Evolutionary conservation across 2,888 invertebrate species (phyloP).

Genomic region (Linnaemya tessellans): DNA sequence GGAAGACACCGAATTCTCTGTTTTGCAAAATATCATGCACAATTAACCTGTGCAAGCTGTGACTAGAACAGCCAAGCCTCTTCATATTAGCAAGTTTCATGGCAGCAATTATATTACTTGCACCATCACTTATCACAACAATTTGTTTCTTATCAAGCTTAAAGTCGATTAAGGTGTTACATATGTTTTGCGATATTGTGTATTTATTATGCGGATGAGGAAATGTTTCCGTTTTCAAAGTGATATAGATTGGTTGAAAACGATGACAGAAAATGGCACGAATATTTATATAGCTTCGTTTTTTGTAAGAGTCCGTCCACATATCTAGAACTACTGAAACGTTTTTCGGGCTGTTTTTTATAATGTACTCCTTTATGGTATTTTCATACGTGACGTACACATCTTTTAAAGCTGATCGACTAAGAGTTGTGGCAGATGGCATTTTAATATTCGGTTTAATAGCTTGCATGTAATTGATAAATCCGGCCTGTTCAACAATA

Average conservation of each 20-base stretch:
- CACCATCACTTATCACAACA: constrained; percentile 8
- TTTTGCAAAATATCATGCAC: constrained; percentile 8
- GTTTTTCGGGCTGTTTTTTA: background rate
- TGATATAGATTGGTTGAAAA: background rate
- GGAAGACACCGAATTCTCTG: background rate
- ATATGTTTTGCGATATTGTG: constrained; percentile 10
- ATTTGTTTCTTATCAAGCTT: background rate
- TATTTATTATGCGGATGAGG: background rate
- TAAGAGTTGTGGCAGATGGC: too few relatives aligned
- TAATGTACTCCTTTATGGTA: background rate
- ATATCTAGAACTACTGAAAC: background rate
- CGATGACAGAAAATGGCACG: background rate
- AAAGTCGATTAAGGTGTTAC: background rate
- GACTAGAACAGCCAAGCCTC: background rate
- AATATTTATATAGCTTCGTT: background rate
- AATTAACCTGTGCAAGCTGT: background rate
- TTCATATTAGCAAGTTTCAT: background rate
- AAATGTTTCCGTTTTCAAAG: constrained; percentile 22
- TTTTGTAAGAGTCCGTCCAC: background rate
- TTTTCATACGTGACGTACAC: background rate
- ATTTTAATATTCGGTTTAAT: too few relatives aligned
- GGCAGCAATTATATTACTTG: constrained; percentile 13
- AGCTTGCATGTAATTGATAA: too few relatives aligned
- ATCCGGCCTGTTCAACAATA: too few relatives aligned
- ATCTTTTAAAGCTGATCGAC: background rate